Evolutionary conservation across 2,888 invertebrate genomes (phyloP), one percentile per base, ranked within the genome.

Genomic region (Megaustenia siamemsis): DNA sequence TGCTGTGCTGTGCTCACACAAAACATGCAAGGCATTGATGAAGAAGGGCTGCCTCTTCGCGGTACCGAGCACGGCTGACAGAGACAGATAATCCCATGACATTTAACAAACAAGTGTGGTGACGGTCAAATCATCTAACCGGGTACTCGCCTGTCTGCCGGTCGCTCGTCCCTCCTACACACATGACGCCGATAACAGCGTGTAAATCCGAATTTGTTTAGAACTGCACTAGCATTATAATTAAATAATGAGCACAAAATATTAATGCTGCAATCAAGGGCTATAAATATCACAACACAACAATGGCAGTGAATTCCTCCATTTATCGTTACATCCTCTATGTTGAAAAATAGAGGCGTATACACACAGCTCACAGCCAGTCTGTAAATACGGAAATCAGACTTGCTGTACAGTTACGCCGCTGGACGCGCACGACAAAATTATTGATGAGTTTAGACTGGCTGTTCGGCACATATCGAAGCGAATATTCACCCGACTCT

Each of bases 401-500:
- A 82, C 40, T 40, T 38, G 60, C 38, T 43, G 32, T 66, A 49
- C 80, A 80, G 71, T 35, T n/a, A 82, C 71, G 82, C 73, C 73
- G 60, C 82, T 81, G 71, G 60, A 68, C 10, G 71, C 49, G 32
- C 40, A 56, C 24, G 71, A 53, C 68, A 45, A 73, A 81, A 82
- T 82, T 82, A 82, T 82, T 82, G 82, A 82, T 73, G 82, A 82
- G 73, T 82, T 82, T 71, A 35, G 56, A 60, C 82, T 82, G 73
- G 82, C 56, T 73, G 82, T 38, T 73, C 73, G 60, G 56, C 82
- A 71, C 82, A 66, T 78, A 78, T 43, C 3, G 78, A 78, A 78
- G 63, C 43, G 28, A 63, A 38, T 66, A 66, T 66, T 78, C 78
- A 78, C 78, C 63, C 78, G 43, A 78, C 66, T 78, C 43, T 45